Percentiles rank a stretch among this genome's conserved stretches.
Evolutionary conservation across 2,113 vertebrate species (phyloP).

Genomic region (Oxygymnocypris stewartii): DNA sequence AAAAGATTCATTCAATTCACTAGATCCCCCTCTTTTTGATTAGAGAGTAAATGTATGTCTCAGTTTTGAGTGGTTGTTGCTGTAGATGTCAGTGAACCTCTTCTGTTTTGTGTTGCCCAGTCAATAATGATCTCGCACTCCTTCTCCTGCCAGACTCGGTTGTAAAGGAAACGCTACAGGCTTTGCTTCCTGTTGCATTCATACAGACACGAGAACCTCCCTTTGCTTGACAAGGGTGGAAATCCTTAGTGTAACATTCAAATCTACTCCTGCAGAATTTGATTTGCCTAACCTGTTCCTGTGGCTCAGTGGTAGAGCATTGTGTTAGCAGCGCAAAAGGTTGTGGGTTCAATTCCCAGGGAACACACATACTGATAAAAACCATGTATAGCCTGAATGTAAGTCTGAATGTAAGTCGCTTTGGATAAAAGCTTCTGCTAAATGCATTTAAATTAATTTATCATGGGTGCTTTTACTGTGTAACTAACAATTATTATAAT

Average conservation of each 20-base stretch:
- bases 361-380: no score
- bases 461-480: background rate
- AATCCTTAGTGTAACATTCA: background rate
- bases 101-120: background rate
- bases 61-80: background rate
- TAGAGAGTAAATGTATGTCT: slow-evolving; percentile 32
- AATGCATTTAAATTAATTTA: no score
- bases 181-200: slow-evolving; percentile 10
- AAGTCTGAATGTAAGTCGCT: no score
- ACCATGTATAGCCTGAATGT: no score
- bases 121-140: background rate
- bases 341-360: no score
- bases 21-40: slow-evolving; percentile 79
- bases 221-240: background rate
- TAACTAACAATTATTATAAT: background rate
- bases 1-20: slow-evolving; percentile 13
- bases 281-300: background rate
- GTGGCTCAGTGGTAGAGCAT: no score
- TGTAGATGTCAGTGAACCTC: background rate
- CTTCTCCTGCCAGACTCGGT: slow-evolving; percentile 1
- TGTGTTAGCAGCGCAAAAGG: no score
- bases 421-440: no score
- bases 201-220: background rate
- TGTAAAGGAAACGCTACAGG: slow-evolving; percentile 13
- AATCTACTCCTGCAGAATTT: background rate